Evolutionary conservation across 2,888 invertebrate genomes (phyloP), one percentile per base, ranked within the genome.

Genomic region (Hypsopygia costalis): DNA sequence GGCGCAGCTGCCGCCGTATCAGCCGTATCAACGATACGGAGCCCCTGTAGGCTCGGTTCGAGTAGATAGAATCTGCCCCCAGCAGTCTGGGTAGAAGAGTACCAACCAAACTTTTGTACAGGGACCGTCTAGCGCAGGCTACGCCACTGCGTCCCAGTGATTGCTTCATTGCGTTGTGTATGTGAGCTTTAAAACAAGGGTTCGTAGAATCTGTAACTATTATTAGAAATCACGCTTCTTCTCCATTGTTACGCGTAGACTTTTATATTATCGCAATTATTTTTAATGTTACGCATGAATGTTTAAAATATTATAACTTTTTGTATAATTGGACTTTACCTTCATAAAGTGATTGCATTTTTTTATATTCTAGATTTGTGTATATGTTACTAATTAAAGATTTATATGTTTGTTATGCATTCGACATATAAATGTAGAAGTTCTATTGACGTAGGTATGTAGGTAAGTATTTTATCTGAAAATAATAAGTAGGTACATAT

Each of bases 301-400:
- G 32, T 47, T 34, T 33, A 27, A 46, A 34, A 34, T 3, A 16
- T 16, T 44, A 47, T 35, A 50, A 45, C 43, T 49, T 58, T 57
- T 55, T 52, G 37, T 60, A 61, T 54, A 35, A 52, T 59, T 62
- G 51, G 47, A 52, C 44, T 51, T 57, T 16, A 16, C 16, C 4
- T 4, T 16, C 16, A 16, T 16, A 50, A 52, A 41, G 54, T 49
- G 47, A 46, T 47, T 62, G 62, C 65, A 64, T 65, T 62, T 63
- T 56, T 53, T 51, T 41, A 39, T 43, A 32, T 28, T 33, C 27
- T 22, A 53, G 31, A 55, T 49, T 53, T 45, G 47, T 50, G 49
- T 46, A 44, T 37, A 49, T 61, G 49, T 52, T 48, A 52, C 48
- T 36, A 38, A 48, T 49, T 55, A 58, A 54, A 49, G 51, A 3